Evolutionary conservation across 53 echinoderm and acorn worm genomes (phyloP).

Genomic region (Arbacia lixula): DNA sequence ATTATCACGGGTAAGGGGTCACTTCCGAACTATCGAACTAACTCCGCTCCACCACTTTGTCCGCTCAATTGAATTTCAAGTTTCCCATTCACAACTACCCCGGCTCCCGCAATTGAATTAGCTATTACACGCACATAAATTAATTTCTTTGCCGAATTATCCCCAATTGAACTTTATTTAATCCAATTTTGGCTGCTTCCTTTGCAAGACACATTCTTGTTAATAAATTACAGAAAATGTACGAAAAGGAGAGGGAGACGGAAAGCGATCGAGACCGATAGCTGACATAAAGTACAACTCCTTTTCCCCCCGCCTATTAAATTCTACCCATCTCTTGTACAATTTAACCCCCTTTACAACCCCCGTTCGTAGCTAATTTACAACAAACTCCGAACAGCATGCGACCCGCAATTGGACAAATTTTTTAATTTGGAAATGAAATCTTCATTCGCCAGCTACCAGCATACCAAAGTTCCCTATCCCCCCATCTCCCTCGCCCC

Average conservation of each 20-base stretch:
- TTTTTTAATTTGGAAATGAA: slow-evolving; percentile 33
- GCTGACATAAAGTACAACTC: no score
- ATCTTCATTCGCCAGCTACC: slow-evolving; percentile 10
- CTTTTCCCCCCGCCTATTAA: no score
- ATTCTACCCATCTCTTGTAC: no score
- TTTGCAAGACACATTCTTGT: slow-evolving; percentile 12
- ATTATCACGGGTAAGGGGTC: slow-evolving; percentile 18
- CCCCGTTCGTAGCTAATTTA: no score
- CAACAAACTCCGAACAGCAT: no score
- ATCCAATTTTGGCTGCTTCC: slow-evolving; percentile 23
- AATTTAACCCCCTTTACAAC: no score
- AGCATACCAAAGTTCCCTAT: no score
- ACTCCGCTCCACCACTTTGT: slow-evolving; percentile 9
- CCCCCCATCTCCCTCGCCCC: not conserved
- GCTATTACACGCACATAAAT: not conserved
- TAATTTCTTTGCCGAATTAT: slow-evolving; percentile 37
- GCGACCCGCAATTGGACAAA: slow-evolving; percentile 21
- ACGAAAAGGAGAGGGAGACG: not conserved
- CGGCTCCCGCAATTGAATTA: slow-evolving; percentile 16
- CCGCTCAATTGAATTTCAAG: slow-evolving; percentile 10
- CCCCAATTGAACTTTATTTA: slow-evolving; percentile 20
- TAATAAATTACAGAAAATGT: not conserved
- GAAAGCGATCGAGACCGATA: no score
- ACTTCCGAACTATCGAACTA: no score
- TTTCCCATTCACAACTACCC: slow-evolving; percentile 12